phyloP scores from a whole-genome alignment of 2,888 invertebrate species.

The Clostera curtula region DNA sequence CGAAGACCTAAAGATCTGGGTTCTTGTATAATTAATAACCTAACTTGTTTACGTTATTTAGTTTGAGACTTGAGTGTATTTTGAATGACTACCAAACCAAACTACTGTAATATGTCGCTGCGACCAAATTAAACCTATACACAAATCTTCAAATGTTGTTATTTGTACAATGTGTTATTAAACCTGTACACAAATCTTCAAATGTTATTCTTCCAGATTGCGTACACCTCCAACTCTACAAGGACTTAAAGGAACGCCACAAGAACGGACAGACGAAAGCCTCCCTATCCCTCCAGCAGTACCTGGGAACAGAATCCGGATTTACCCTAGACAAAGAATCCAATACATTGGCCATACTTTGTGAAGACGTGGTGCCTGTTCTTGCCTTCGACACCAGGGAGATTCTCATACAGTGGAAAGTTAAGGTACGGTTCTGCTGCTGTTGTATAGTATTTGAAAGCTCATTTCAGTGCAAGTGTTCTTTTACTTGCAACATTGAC shows the following conservation, averaged over 20 bases:
- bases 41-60: no score
- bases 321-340: slow-evolving; percentile 94
- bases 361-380: slow-evolving; percentile 89
- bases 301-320: slow-evolving; percentile 89
- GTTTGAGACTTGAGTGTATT: no score
- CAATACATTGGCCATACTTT: slow-evolving; percentile 90
- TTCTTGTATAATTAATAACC: no score
- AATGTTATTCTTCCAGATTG: slow-evolving; percentile 83
- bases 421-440: slow-evolving; percentile 64
- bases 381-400: slow-evolving; percentile 92
- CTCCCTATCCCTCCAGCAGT: slow-evolving; percentile 89
- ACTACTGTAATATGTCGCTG: no score
- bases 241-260: slow-evolving; percentile 90
- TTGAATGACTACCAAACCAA: no score
- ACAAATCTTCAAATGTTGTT: not conserved
- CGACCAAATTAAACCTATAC: not conserved
- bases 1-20: no score
- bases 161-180: not conserved
- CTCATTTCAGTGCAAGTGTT: no score
- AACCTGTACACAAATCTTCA: not conserved
- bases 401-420: slow-evolving; percentile 90
- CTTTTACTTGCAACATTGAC: no score
- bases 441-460: no score
- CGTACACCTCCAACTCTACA: slow-evolving; percentile 90
- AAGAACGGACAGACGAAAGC: slow-evolving; percentile 92